Percentiles rank a stretch among this genome's conserved stretches.
phyloP scores from a whole-genome alignment of 2,113 vertebrate genomes.

The Neomonachus schauinslandi region DNA sequence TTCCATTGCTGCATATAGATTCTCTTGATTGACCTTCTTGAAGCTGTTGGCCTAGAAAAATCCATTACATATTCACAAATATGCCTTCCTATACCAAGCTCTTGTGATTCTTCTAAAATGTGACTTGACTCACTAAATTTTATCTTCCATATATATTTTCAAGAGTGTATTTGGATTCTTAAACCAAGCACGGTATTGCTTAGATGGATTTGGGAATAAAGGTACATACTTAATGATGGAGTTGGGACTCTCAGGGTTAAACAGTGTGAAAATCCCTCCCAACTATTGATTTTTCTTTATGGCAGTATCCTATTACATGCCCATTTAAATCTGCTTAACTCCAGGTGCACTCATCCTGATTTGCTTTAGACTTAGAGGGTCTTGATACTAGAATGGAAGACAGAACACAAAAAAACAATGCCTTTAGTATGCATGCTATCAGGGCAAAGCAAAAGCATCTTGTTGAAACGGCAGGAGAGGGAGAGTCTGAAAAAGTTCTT shows the following conservation, averaged over 20 bases:
- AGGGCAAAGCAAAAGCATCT: not conserved
- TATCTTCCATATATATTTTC: not conserved
- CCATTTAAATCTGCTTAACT: constrained; percentile 18
- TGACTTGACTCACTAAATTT: constrained; percentile 63
- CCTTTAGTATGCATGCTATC: not conserved
- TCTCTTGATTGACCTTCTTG: constrained; percentile 67
- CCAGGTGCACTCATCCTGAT: not conserved
- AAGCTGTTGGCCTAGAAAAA: constrained; percentile 73
- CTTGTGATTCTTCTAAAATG: constrained; percentile 42
- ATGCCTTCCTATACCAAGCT: not conserved
- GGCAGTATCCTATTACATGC: not conserved
- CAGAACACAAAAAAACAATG: not conserved
- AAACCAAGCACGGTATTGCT: not conserved
- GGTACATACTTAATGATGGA: not conserved
- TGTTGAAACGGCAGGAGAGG: not conserved
- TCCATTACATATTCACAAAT: constrained; percentile 65
- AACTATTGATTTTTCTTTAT: not conserved
- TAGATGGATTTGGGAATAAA: constrained; percentile 21
- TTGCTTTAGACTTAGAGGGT: constrained; percentile 6
- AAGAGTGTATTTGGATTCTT: not conserved
- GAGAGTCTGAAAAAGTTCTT: not conserved
- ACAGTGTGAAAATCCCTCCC: not conserved
- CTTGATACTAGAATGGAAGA: not conserved
- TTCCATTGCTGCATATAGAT: constrained; percentile 39
- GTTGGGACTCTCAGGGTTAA: not conserved